Evolutionary conservation across 2,113 vertebrate species (phyloP), one percentile per base, ranked within the genome.

Genomic region (Amphiprion percula): DNA sequence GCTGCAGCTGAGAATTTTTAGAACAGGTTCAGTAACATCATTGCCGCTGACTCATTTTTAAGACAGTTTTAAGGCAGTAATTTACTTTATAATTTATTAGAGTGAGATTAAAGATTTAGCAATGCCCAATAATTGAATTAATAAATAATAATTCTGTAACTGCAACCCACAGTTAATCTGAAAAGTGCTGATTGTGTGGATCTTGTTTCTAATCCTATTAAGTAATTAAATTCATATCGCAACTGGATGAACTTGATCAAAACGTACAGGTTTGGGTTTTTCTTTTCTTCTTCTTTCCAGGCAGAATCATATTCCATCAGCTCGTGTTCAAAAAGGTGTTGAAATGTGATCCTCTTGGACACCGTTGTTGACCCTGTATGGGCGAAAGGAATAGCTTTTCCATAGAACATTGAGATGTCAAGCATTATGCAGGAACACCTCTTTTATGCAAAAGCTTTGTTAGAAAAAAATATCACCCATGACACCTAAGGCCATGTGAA

Each of bases 371-470:
- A 55, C 21, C 9, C 15, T 47, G 46, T 21, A 14, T 9, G 17
- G 65, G 53, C 60, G 61, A 65, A 59, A 79, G 11, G 37, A 49
- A 33, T n/a, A 47, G 26, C 54, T 72, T 30, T 24, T 4, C 2
- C 24, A 37, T n/a, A 23, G 5, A 61, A 53, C 2, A 4, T 10
- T 55, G 33, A 33, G 14, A 46, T 75, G 24, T 70, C 69, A 23
- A 23, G 33, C 44, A 50, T 77, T 55, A 55, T 68, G 49, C 37
- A 60, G 53, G 15, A 26, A 59, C 61, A 23, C 41, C 1, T 56
- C 10, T 10, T 19, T 49, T 69, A n/a, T 1, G n/a, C 10, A n/a
- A 37, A 50, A 28, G 52, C 33, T 74, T 70, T 75, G 59, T 74
- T 53, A 0, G 12, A 50, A 52, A 61, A 68, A 19, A 49, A 2